These are phyloP conservation scores for Hyposmocoma kahamanoa DNA, from an alignment of 1,140 invertebrate genomes.

Conservation along the genomic window DNA sequence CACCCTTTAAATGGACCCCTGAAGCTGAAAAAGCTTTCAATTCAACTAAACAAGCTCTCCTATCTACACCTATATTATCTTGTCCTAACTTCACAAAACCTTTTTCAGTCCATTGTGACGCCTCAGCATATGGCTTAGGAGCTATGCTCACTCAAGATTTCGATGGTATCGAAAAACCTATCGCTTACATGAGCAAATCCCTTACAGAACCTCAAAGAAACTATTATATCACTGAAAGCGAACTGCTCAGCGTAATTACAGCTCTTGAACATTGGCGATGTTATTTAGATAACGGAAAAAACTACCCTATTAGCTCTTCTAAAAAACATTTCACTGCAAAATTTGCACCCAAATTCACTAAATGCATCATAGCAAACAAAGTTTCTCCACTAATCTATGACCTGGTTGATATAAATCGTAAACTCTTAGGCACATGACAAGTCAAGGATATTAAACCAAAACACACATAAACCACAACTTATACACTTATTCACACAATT, in stretches of 20 bases:
- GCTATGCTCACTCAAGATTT: background rate
- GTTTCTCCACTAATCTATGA: background rate
- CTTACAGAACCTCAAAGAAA: background rate
- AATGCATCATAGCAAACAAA: background rate
- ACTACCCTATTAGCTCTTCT: background rate
- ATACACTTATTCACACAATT: too few species aligned
- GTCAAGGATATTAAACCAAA: background rate
- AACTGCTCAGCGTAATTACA: background rate
- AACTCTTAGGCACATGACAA: background rate
- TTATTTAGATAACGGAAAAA: background rate
- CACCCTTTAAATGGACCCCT: too few species aligned
- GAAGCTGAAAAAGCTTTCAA: too few species aligned
- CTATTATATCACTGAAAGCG: background rate
- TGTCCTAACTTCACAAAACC: background rate
- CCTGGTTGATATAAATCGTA: background rate
- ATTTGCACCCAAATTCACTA: background rate
- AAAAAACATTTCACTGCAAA: background rate
- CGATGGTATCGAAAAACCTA: background rate
- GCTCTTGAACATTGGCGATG: background rate
- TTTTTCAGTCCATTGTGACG: background rate
- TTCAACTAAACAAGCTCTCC: background rate
- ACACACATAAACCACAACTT: too few species aligned
- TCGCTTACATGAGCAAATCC: background rate
- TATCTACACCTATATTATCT: background rate
- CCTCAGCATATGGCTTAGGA: background rate